Evolutionary conservation across 2,797 vertebrate species (phyloP).

Genomic region (Tadarida brasiliensis): DNA sequence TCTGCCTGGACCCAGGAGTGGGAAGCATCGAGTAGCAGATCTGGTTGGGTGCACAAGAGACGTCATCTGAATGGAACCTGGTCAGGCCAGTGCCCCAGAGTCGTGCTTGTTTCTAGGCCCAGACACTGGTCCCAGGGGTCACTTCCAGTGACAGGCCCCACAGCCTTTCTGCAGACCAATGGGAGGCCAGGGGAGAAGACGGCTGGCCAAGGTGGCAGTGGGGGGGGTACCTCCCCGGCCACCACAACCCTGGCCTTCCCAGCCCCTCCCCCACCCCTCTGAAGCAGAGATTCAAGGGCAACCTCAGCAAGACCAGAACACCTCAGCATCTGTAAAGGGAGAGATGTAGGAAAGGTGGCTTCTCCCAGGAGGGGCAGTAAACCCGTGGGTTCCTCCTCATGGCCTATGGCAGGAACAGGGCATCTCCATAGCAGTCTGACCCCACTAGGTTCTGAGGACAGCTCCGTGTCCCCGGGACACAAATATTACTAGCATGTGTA

Average conservation of each 20-base stretch:
- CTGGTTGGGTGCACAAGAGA: neutral
- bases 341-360: neutral
- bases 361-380: neutral
- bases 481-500: neutral
- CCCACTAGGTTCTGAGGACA: neutral
- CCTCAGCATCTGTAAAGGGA: neutral
- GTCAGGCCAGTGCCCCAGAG: neutral
- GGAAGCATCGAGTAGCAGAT: neutral
- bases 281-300: neutral
- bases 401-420: neutral
- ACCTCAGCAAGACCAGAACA: neutral
- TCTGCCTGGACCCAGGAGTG: neutral
- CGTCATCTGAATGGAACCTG: neutral
- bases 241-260: neutral
- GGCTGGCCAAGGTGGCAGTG: neutral
- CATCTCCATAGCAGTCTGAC: neutral
- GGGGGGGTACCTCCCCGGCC: neutral
- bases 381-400: neutral
- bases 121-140: neutral
- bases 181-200: neutral
- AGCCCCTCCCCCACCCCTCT: neutral
- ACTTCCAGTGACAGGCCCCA: neutral
- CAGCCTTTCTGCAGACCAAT: neutral
- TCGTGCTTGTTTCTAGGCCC: neutral
- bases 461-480: neutral